These are phyloP conservation scores for Eriosoma lanigerum DNA, from an alignment of 1,140 invertebrate species.

Conservation along the genomic window DNA sequence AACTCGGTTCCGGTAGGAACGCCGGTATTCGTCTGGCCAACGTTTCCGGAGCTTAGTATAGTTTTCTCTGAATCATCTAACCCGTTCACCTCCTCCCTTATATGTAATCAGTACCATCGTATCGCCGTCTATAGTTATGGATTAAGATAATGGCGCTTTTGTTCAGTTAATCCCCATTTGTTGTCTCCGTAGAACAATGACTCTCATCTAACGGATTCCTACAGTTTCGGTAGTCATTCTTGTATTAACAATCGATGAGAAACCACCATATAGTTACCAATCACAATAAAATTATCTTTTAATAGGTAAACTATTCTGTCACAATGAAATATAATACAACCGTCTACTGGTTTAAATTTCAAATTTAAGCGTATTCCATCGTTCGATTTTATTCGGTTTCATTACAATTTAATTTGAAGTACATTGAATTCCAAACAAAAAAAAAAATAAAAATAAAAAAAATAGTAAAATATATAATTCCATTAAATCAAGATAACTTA, in stretches of 20 bases:
- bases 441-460: no score
- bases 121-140: constrained; percentile 10
- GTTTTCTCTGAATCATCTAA: constrained; percentile 5
- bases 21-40: constrained; percentile 7
- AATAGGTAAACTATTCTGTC: neutral
- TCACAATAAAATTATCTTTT: neutral
- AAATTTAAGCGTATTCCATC: no score
- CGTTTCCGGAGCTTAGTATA: constrained; percentile 1
- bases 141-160: constrained; percentile 28
- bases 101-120: constrained; percentile 3
- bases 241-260: neutral
- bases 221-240: neutral
- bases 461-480: no score
- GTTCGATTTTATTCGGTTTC: no score
- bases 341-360: no score
- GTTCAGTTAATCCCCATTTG: constrained; percentile 14
- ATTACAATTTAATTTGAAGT: no score
- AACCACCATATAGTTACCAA: neutral
- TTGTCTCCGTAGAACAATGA: neutral
- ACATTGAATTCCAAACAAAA: no score
- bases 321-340: no score
- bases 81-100: neutral
- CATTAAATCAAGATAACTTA: no score
- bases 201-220: neutral
- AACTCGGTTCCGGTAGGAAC: neutral